Evolutionary conservation across 2,888 invertebrate species (phyloP).

Genomic region (Microctonus hyperodae): DNA sequence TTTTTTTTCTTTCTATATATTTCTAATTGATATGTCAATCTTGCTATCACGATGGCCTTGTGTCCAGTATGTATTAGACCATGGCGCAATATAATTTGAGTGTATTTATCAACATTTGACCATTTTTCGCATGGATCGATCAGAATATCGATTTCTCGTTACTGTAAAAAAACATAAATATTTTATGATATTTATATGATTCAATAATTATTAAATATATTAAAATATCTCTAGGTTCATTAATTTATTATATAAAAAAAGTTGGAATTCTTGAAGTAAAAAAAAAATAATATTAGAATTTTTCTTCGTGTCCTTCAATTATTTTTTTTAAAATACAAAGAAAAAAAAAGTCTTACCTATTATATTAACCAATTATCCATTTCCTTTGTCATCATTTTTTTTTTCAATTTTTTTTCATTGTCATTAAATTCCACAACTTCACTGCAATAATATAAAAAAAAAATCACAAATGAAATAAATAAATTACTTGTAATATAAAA

Average conservation of each 20-base stretch:
- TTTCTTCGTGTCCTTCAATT: not conserved
- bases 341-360: not conserved
- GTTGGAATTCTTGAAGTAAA: no score
- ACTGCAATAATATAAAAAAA: not conserved
- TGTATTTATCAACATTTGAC: not conserved
- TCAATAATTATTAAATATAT: no score
- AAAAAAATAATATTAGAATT: not conserved
- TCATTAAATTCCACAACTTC: no score
- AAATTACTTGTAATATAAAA: no score
- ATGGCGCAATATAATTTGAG: slow-evolving; percentile 5
- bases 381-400: not conserved
- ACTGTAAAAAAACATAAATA: not conserved
- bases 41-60: slow-evolving; percentile 6
- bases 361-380: slow-evolving; percentile 6
- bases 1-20: not conserved
- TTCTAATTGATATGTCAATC: not conserved
- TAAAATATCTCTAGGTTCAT: no score
- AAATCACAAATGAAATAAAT: not conserved
- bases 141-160: not conserved
- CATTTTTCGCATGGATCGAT: not conserved
- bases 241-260: no score
- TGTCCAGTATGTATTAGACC: slow-evolving; percentile 1
- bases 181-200: not conserved
- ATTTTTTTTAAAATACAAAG: no score
- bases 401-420: not conserved